A percentile compares a stretch with the other conserved stretches of the same genome.
Conservation (phyloP, 1,140 invertebrate genomes). For the Battus philenor region DNA sequence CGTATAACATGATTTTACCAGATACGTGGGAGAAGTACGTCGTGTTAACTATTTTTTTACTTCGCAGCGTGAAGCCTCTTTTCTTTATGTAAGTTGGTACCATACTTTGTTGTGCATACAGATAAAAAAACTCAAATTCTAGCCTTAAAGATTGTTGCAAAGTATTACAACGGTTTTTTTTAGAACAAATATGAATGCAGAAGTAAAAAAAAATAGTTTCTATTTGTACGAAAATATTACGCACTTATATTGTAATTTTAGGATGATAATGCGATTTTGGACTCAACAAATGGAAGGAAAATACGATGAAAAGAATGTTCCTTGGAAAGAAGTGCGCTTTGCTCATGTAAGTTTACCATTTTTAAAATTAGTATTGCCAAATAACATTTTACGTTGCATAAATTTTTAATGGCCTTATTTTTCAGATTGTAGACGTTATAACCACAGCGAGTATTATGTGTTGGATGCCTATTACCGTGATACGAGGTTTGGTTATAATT, state of each 20-base stretch:
- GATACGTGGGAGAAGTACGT: constrained; percentile 35
- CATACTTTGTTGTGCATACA: too few relatives aligned
- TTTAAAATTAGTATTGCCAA: not conserved
- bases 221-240: too few relatives aligned
- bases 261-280: constrained; percentile 12
- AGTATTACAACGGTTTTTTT: not conserved
- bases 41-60: constrained; percentile 35
- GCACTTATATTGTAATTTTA: not conserved
- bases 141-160: too few relatives aligned
- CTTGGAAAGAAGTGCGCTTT: constrained; percentile 13
- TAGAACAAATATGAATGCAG: too few relatives aligned
- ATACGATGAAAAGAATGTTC: constrained; percentile 7
- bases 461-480: constrained; percentile 6
- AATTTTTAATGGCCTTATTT: not conserved
- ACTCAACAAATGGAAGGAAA: constrained; percentile 13
- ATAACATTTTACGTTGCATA: not conserved
- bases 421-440: constrained; percentile 11
- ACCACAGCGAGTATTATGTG: not conserved
- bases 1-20: constrained; percentile 44
- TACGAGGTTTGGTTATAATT: constrained; percentile 1
- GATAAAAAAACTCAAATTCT: too few relatives aligned
- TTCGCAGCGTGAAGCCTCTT: constrained; percentile 47
- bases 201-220: too few relatives aligned
- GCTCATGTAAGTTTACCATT: constrained; percentile 4
- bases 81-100: constrained; percentile 56